These are phyloP conservation scores for Atethmia centrago DNA, from an alignment of 2,888 invertebrate genomes.

Conservation along the genomic window DNA sequence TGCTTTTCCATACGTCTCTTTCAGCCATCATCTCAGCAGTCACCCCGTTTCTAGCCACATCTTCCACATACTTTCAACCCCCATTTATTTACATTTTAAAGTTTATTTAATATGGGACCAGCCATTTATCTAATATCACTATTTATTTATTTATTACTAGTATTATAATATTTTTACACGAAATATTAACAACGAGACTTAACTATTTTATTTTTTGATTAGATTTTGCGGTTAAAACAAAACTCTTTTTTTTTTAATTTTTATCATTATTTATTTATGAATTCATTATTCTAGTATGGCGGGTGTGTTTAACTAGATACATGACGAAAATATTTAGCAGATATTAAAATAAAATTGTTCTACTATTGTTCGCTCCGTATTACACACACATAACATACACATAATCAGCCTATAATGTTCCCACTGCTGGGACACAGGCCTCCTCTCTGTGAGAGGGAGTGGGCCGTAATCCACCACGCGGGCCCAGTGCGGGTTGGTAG, in stretches of 20 bases:
- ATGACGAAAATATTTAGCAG: slow-evolving; percentile 1
- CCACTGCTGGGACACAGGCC: too few relatives aligned
- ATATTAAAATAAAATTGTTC: slow-evolving; percentile 5
- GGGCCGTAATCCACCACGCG: too few relatives aligned
- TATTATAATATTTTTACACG: not conserved
- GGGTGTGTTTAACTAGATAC: slow-evolving; percentile 11
- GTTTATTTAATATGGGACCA: slow-evolving; percentile 27
- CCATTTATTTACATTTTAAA: slow-evolving; percentile 1
- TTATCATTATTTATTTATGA: slow-evolving; percentile 62
- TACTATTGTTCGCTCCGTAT: too few relatives aligned
- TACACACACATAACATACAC: too few relatives aligned
- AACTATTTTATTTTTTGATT: slow-evolving; percentile 32
- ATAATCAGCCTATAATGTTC: too few relatives aligned
- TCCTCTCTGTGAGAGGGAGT: too few relatives aligned
- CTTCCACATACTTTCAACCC: not conserved
- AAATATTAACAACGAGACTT: slow-evolving; percentile 33
- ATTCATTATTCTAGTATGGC: slow-evolving; percentile 58
- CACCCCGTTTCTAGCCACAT: not conserved
- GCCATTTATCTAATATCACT: slow-evolving; percentile 43
- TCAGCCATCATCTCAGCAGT: not conserved
- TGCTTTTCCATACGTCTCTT: too few relatives aligned
- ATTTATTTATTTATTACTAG: not conserved
- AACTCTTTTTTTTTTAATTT: slow-evolving; percentile 59
- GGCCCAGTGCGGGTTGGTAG: too few relatives aligned
- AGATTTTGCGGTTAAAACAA: slow-evolving; percentile 39